These are phyloP conservation scores for Oxystoma pomonae DNA, from an alignment of 2,888 invertebrate species.

Conservation along the genomic window DNA sequence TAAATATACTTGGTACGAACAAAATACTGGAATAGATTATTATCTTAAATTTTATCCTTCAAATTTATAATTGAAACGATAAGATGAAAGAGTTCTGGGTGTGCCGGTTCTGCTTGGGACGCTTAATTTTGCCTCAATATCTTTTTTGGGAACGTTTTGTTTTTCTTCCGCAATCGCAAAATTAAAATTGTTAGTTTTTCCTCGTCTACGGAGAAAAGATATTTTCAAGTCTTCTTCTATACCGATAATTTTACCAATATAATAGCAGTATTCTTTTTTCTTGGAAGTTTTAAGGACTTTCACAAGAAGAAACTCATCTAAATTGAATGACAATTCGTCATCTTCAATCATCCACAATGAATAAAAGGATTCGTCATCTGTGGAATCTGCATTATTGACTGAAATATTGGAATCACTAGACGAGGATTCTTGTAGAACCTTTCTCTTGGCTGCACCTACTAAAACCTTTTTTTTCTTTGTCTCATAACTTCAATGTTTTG, in stretches of 20 bases:
- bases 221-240: slow-evolving; percentile 1
- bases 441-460: too few species aligned
- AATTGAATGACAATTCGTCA: neutral
- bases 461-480: slow-evolving; percentile 8
- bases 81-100: too few species aligned
- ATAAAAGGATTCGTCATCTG: neutral
- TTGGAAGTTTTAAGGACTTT: slow-evolving; percentile 4
- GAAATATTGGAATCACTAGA: slow-evolving; percentile 12
- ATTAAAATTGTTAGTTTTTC: slow-evolving; percentile 5
- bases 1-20: neutral
- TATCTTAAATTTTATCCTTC: neutral
- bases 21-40: neutral
- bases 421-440: slow-evolving; percentile 6
- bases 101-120: neutral
- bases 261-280: slow-evolving; percentile 9
- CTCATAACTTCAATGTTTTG: slow-evolving; percentile 3
- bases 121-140: slow-evolving; percentile 8
- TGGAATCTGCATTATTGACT: slow-evolving; percentile 1
- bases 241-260: slow-evolving; percentile 9
- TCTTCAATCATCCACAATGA: slow-evolving; percentile 6
- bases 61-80: too few species aligned
- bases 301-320: slow-evolving; percentile 9
- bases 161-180: slow-evolving; percentile 4
- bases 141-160: neutral
- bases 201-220: slow-evolving; percentile 6